Base-by-base conservation (phyloP, 2,888 invertebrate genomes). In the Rhagium mordax region DNA sequence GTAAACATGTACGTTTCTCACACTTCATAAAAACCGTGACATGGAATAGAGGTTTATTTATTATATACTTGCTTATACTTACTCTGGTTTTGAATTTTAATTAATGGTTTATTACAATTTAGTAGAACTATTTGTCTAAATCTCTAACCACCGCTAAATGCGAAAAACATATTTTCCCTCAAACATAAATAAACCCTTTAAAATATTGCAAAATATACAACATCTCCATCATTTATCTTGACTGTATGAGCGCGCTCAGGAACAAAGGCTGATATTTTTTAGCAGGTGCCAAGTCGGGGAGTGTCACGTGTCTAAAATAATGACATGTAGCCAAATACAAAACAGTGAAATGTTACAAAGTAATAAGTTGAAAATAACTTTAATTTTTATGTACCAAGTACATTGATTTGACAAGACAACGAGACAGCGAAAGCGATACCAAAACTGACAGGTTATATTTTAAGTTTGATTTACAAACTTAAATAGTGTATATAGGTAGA, bases 381-480 rank as follows among this genome's bases (percentile, higher is more conserved):
- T 66, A 49, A 74, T 79, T 79, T 79, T 79, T 78, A 71, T 47
- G 21, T 47, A 16, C 13, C n/a, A 29, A 53, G 70, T 71, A 67
- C 41, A 72, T 68, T 74, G 72, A 71, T 74, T 72, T 76, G 78
- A 77, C 77, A 75, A 74, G 79, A 78, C 79, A 76, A 66, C 73
- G 70, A 74, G 79, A 78, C 79, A 74, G 77, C 77, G 71, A 76
- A 78, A 78, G 69, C 74, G 78, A 78, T 78, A 77, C 75, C 74
- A 64, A 64, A 70, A 74, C 74, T 69, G 74, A 77, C 77, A 73
- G 74, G 47, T 49, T 70, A 64, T 70, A 71, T 77, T 77, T 74
- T 73, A 69, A 71, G 57, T 69, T 74, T 77, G 77, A 77, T 77
- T 74, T 73, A 77, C 47, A 51, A 67, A 33, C 57, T 41, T 41